Conservation (phyloP, 1,140 invertebrate genomes). For the Sesamia nonagrioides region DNA sequence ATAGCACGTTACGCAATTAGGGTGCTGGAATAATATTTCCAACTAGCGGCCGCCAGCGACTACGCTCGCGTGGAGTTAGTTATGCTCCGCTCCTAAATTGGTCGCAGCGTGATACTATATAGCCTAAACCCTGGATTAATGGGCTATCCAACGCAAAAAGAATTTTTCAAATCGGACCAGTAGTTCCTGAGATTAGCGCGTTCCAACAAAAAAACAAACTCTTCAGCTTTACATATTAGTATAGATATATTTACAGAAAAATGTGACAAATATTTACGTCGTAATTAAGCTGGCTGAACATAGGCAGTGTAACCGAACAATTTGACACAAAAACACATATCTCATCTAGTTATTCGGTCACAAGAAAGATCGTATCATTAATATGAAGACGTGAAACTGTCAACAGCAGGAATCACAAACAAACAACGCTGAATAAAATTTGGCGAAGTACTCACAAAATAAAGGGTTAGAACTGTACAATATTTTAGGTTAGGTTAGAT, state of each 20-base stretch:
- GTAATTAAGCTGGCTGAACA: not conserved
- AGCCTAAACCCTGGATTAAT: too few relatives aligned
- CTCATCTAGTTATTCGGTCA: constrained; percentile 22
- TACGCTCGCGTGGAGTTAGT: too few relatives aligned
- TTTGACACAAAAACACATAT: constrained; percentile 40
- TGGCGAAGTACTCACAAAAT: constrained; percentile 16
- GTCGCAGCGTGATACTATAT: too few relatives aligned
- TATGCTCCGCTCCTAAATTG: too few relatives aligned
- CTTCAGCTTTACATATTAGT: too few relatives aligned
- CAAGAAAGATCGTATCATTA: constrained; percentile 53
- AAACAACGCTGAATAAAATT: constrained; percentile 44
- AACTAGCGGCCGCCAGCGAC: too few relatives aligned
- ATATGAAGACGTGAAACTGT: constrained; percentile 54
- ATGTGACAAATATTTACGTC: constrained; percentile 1
- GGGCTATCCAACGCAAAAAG: too few relatives aligned
- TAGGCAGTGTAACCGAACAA: not conserved
- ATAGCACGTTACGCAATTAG: too few relatives aligned
- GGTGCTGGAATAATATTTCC: too few relatives aligned
- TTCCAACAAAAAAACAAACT: too few relatives aligned
- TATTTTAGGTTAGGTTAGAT: not conserved
- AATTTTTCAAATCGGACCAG: too few relatives aligned
- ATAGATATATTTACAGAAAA: not conserved
- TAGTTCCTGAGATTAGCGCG: too few relatives aligned
- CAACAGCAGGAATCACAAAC: constrained; percentile 48
- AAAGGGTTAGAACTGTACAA: constrained; percentile 9